Percentiles rank a stretch among this genome's conserved stretches.
These are phyloP conservation scores for Orbicella faveolata DNA, from an alignment of 64 coral and sea anemone genomes.

Conservation along the genomic window DNA sequence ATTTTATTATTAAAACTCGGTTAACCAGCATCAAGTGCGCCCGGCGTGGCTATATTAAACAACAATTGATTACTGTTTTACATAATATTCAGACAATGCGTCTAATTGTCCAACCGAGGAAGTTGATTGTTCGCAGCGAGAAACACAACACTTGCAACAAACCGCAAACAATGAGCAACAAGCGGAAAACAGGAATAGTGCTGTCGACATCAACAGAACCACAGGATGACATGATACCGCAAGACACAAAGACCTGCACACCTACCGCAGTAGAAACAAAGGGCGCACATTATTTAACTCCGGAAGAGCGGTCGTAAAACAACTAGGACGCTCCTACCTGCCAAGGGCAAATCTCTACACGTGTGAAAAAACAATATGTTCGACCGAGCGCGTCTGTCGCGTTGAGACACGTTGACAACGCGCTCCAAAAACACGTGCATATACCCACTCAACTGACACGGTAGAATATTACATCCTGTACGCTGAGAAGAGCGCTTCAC, in stretches of 20 bases:
- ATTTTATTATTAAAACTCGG: not conserved
- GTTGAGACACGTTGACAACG: not conserved
- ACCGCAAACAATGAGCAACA: conserved; percentile 23
- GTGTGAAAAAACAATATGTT: not conserved
- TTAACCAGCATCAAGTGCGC: not conserved
- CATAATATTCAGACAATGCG: conserved; percentile 28
- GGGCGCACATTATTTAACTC: not conserved
- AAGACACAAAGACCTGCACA: not conserved
- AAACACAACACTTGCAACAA: not conserved
- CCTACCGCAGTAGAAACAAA: not conserved
- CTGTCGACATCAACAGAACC: not conserved
- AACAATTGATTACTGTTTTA: not conserved
- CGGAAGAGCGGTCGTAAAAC: not conserved
- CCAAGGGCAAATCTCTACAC: not conserved
- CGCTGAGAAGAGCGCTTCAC: not conserved
- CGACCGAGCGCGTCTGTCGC: not conserved
- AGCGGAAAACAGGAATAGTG: not conserved
- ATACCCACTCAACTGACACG: no score
- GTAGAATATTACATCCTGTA: not conserved
- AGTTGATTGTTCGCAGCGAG: not conserved
- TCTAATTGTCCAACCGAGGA: not conserved
- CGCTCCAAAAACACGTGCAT: not conserved
- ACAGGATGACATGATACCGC: not conserved
- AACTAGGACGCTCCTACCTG: not conserved
- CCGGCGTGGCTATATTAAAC: not conserved